A percentile compares a stretch with the other conserved stretches of the same genome.
phyloP scores from a whole-genome alignment of 2,113 vertebrate species.

The Phoenicopterus ruber region DNA sequence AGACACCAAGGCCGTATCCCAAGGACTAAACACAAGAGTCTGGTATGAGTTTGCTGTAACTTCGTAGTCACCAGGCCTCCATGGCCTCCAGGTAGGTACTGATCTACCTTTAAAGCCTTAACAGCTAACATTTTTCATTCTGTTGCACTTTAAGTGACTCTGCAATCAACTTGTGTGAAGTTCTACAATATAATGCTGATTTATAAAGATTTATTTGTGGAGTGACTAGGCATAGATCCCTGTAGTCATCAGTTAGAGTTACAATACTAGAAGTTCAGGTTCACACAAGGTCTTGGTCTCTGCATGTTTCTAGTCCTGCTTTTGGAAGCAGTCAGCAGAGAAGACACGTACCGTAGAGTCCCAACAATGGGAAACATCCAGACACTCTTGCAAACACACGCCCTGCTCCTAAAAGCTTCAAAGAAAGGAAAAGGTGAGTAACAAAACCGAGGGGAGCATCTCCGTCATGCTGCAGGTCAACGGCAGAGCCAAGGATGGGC shows the following conservation, averaged over 20 bases:
- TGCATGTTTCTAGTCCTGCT: background rate
- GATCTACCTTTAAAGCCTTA: background rate
- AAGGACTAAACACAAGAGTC: background rate
- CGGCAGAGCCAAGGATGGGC: background rate
- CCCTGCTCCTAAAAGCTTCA: background rate
- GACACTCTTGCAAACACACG: background rate
- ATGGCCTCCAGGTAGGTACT: background rate
- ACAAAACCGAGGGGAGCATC: background rate
- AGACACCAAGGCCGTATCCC: background rate
- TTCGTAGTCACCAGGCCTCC: background rate
- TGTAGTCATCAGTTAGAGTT: background rate
- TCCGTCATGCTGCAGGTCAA: accelerated
- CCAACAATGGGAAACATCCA: background rate
- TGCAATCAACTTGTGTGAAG: background rate
- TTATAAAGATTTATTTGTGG: background rate
- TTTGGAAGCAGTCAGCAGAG: background rate
- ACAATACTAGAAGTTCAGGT: background rate
- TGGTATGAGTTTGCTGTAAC: background rate
- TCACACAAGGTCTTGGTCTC: background rate
- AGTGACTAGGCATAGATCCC: background rate
- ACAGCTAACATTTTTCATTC: background rate
- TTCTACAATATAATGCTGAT: background rate
- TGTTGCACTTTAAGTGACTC: background rate
- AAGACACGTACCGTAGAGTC: background rate
- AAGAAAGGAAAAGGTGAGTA: background rate